These are phyloP conservation scores for Pachyrhynchus sulphureomaculatus DNA, from an alignment of 1,140 invertebrate genomes.

Conservation along the genomic window DNA sequence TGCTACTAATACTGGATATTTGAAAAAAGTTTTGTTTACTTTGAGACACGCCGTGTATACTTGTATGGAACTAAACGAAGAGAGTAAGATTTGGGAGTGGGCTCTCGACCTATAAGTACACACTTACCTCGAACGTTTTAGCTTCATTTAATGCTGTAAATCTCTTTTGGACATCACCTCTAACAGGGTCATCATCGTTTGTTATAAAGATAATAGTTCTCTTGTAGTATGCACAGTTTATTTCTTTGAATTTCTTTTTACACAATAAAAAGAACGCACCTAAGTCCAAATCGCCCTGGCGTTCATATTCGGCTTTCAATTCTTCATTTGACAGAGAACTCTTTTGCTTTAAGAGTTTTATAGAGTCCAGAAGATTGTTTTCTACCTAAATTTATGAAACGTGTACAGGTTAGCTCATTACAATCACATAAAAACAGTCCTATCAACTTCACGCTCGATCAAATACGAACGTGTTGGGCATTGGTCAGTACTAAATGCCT, in stretches of 20 bases:
- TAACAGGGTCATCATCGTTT: conserved; percentile 39
- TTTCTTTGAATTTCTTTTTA: conserved; percentile 37
- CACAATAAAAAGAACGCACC: conserved; percentile 37
- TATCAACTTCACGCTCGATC: too few species aligned
- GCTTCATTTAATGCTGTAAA: conserved; percentile 40
- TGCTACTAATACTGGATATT: too few species aligned
- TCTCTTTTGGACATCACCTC: conserved; percentile 27
- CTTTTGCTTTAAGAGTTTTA: conserved; percentile 33
- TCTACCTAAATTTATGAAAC: conserved; percentile 16
- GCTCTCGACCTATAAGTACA: too few species aligned
- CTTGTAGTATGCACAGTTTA: conserved; percentile 36
- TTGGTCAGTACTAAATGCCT: too few species aligned
- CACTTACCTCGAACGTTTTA: conserved; percentile 35
- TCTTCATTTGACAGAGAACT: conserved; percentile 17
- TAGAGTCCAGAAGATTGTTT: conserved; percentile 34
- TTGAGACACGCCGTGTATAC: too few species aligned
- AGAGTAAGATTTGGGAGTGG: too few species aligned
- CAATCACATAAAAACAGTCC: too few species aligned
- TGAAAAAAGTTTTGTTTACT: too few species aligned
- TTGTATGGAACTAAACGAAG: too few species aligned
- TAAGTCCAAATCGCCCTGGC: conserved; percentile 34
- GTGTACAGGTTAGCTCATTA: background rate
- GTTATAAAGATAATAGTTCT: conserved; percentile 38
- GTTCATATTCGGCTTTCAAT: conserved; percentile 32
- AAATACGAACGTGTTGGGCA: too few species aligned